These are phyloP conservation scores for Pyralis farinalis DNA, from an alignment of 2,888 invertebrate species.

Conservation along the genomic window DNA sequence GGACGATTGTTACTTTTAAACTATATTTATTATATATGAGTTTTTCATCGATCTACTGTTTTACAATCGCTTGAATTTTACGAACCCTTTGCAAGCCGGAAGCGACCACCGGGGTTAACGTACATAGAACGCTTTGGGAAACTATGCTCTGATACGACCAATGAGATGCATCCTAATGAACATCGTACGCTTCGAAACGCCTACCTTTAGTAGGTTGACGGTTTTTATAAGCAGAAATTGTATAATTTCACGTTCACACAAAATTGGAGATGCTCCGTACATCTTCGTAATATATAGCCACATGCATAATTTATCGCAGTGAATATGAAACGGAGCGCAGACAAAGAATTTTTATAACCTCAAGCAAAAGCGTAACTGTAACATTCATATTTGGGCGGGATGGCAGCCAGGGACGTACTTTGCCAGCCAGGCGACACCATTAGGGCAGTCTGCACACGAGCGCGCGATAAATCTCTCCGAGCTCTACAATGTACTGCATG, in stretches of 20 bases:
- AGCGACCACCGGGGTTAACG: too few relatives aligned
- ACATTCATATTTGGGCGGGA: constrained; percentile 47
- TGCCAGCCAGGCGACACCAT: constrained; percentile 53
- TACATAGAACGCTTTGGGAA: too few relatives aligned
- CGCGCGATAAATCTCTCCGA: constrained; percentile 54
- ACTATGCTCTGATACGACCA: too few relatives aligned
- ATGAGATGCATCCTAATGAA: too few relatives aligned
- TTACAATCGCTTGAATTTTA: too few relatives aligned
- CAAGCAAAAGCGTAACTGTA: constrained; percentile 35
- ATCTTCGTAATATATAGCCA: background rate
- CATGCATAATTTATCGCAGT: constrained; percentile 15
- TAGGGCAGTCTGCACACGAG: constrained; percentile 59
- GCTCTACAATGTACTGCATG: constrained; percentile 55
- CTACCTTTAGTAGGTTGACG: too few relatives aligned
- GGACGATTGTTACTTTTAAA: too few relatives aligned
- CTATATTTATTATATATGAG: too few relatives aligned
- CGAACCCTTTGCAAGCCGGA: too few relatives aligned
- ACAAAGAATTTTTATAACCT: constrained; percentile 50
- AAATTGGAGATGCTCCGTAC: background rate
- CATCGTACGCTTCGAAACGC: too few relatives aligned
- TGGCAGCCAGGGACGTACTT: constrained; percentile 25
- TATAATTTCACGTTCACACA: background rate
- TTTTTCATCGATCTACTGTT: too few relatives aligned
- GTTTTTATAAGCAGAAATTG: too few relatives aligned
- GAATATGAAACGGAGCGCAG: constrained; percentile 33